phyloP scores from a whole-genome alignment of 2,888 invertebrate species.

The Ormyrus pomaceus region DNA sequence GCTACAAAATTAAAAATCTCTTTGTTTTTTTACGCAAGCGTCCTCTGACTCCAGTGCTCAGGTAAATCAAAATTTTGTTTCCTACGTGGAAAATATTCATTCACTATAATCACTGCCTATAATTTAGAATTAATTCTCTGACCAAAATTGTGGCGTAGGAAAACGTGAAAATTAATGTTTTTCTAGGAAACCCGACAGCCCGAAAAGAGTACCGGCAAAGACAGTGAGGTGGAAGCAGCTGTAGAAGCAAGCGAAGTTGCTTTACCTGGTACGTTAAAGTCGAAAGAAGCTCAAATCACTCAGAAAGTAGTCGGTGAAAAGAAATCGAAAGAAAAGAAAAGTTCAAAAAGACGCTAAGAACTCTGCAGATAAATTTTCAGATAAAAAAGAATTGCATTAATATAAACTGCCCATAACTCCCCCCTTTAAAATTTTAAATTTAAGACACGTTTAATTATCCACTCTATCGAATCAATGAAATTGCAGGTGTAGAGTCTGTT shows the following conservation, averaged over 20 bases:
- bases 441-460: conserved; percentile 18
- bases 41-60: conserved; percentile 50
- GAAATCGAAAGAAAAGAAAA: conserved; percentile 17
- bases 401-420: background rate
- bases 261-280: conserved; percentile 56
- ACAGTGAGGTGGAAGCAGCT: conserved; percentile 53
- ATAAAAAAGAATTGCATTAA: background rate
- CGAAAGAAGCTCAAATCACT: conserved; percentile 14
- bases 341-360: conserved; percentile 35
- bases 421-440: conserved; percentile 13
- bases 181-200: conserved; percentile 52
- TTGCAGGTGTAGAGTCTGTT: conserved; percentile 56
- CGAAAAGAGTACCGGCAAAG: conserved; percentile 48
- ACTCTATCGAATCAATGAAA: conserved; percentile 43
- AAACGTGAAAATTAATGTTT: conserved; percentile 38
- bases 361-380: conserved; percentile 10
- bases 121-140: conserved; percentile 1
- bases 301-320: conserved; percentile 38
- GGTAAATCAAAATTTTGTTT: conserved; percentile 44
- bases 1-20: conserved; percentile 18
- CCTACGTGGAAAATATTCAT: conserved; percentile 26
- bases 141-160: conserved; percentile 2
- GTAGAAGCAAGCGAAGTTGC: conserved; percentile 57
- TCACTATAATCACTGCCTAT: conserved; percentile 28
- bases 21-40: conserved; percentile 34